Base-by-base conservation (phyloP, 92 coral and sea anemone species). In the Porites rus region DNA sequence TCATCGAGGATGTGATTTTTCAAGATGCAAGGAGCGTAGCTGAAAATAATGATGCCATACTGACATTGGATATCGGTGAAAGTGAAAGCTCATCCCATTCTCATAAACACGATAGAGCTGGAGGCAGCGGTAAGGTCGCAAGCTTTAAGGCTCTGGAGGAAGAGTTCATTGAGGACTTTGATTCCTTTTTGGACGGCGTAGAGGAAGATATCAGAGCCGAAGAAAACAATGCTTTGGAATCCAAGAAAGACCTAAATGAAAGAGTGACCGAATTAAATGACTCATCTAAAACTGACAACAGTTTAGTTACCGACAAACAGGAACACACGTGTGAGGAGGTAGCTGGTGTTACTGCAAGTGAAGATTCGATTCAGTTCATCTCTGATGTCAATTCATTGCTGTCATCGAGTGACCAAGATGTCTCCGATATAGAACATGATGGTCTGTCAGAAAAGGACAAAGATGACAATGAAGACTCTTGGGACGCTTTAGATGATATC, bases 91-190 rank as follows among this genome's bases (percentile, higher is more conserved):
- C 46, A 38, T 38, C 46, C 0, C 46, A 4, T 38, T 38, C 46
- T 38, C 0, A 0, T 38, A 38, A 38, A 38, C 46, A 38, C 46
- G 46, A 38, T 38, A 38, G 46, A 38, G 0, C 46, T 20, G 10
- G 43, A 50, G 16, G 12, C 46, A 51, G 22, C 24, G 84, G 8
- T 65, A 79, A 51, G 16, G 58, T 10, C 14, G n/a, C 2, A 10
- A 38, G 5, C 16, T 38, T 28, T 62, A 64, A 10, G 46, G 14
- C 3, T 7, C 22, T 12, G 38, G 59, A 16, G 8, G 65, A 80
- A 10, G 75, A 80, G 51, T 66, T 80, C 51, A 80, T 80, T 53
- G 65, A 65, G 6, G 74, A 78, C 24, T 65, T 78, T 9, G 82
- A 78, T 21, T 59, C 31, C 46, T 62, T 61, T 10, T 71, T 78